Evolutionary conservation across 2,797 vertebrate genomes (phyloP).

Genomic region (Coracias cyanogaster): DNA sequence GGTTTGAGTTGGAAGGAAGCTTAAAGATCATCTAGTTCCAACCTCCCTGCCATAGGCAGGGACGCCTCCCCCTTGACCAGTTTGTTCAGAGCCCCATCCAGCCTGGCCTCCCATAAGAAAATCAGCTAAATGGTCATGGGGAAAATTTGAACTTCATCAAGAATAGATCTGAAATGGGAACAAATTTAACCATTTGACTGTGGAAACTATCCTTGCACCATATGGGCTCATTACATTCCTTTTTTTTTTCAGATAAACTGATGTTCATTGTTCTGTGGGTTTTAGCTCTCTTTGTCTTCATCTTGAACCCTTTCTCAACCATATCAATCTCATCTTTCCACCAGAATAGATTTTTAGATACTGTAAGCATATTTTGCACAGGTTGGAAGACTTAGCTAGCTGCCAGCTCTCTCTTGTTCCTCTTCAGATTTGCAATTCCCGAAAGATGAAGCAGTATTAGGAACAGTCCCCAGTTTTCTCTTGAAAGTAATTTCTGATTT

Average conservation of each 20-base stretch:
- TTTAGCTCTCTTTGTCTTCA: slow-evolving; percentile 12
- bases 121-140: background rate
- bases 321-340: background rate
- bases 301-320: background rate
- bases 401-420: slow-evolving; percentile 24
- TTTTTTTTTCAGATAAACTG: background rate
- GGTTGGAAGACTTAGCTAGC: background rate
- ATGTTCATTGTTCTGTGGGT: background rate
- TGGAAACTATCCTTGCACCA: background rate
- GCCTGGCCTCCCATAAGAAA: background rate
- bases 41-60: background rate
- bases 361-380: background rate
- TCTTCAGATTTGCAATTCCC: slow-evolving; percentile 50
- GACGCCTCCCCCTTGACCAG: background rate
- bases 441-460: slow-evolving; percentile 46
- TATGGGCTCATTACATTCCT: background rate
- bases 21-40: background rate
- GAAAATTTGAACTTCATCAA: background rate
- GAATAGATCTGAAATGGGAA: background rate
- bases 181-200: background rate
- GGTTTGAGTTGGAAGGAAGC: background rate
- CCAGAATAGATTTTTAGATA: background rate
- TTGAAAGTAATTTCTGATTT: slow-evolving; percentile 74
- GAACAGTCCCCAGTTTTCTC: slow-evolving; percentile 48
- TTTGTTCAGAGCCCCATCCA: background rate